Evolutionary conservation across 2,113 vertebrate genomes (phyloP).

Genomic region (Embiotoca jacksoni): DNA sequence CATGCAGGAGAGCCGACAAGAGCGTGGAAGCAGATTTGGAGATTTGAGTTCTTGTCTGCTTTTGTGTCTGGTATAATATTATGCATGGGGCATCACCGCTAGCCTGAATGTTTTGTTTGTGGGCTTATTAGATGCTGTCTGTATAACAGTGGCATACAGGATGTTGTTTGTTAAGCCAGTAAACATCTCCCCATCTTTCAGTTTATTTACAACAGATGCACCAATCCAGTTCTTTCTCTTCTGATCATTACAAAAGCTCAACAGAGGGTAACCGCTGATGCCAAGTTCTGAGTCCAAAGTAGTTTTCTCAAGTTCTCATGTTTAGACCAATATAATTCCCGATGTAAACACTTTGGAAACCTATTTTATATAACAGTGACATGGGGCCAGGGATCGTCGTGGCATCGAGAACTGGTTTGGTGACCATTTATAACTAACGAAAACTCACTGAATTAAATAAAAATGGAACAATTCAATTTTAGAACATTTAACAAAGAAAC

Average conservation of each 20-base stretch:
- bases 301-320: background rate
- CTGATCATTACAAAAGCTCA: background rate
- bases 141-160: slow-evolving; percentile 12
- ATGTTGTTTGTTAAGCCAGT: slow-evolving; percentile 11
- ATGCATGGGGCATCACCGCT: slow-evolving; percentile 29
- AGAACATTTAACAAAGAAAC: no score
- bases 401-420: background rate
- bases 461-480: no score
- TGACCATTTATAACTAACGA: background rate
- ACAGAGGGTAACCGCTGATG: background rate
- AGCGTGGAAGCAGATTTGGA: slow-evolving; percentile 27
- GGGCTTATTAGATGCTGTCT: slow-evolving; percentile 2
- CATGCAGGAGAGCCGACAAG: slow-evolving; percentile 53
- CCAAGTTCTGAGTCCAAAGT: background rate
- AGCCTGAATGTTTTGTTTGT: slow-evolving; percentile 14
- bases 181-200: background rate
- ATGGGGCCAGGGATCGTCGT: background rate
- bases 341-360: background rate
- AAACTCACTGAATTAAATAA: background rate
- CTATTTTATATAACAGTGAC: background rate
- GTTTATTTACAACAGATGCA: background rate
- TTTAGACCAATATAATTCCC: no score
- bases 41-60: slow-evolving; percentile 28
- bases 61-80: slow-evolving; percentile 25
- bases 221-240: background rate